Base-by-base conservation (phyloP, 2,888 invertebrate species). In the Beris chalybata region DNA sequence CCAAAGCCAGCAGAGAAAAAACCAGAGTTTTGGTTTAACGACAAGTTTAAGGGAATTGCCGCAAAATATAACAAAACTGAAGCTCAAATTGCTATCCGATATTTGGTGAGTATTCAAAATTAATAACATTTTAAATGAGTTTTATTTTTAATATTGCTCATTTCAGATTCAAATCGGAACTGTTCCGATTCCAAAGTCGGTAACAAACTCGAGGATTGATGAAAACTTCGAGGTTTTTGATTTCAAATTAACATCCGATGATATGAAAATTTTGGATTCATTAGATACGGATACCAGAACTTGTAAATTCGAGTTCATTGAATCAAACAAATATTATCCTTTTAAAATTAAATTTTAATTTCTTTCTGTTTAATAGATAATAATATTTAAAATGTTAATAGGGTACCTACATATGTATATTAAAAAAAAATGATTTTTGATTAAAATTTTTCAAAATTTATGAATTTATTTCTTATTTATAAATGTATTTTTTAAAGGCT, bases 11-110 rank as follows among this genome's bases (percentile, higher is more conserved):
- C 75, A 0, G 82, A 83, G 61, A 48, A 76, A n/a, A 76, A 73
- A 67, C 85, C 87, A 0, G 79, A 73, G 3, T 80, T 86, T 69
- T 71, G 76, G 7, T 83, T 84, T 45, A 83, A 86, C 67, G 80
- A 83, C 0, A 80, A 81, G 68, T 82, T 88, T 1, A 73, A 81
- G 4, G 80, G 77, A 38, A 84, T 89, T 11, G 86, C 84, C 0
- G 76, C 81, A 7, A 88, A 88, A 67, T 85, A 89, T 69, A 82
- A 83, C 1, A 89, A 89, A 78, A 86, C 85, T 0, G 81, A 86
- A 0, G 85, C 87, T 0, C 89, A 89, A 78, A 75, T 89, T 15
- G 80, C 83, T 0, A 74, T 89, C 29, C 82, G 87, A 77, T 89
- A 87, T 78, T 78, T 89, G 82, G 89, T 89, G 76, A 81, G 22